A percentile compares a stretch with the other conserved stretches of the same genome.
These are phyloP conservation scores for Eueides isabella DNA, from an alignment of 1,140 invertebrate species.

Conservation along the genomic window DNA sequence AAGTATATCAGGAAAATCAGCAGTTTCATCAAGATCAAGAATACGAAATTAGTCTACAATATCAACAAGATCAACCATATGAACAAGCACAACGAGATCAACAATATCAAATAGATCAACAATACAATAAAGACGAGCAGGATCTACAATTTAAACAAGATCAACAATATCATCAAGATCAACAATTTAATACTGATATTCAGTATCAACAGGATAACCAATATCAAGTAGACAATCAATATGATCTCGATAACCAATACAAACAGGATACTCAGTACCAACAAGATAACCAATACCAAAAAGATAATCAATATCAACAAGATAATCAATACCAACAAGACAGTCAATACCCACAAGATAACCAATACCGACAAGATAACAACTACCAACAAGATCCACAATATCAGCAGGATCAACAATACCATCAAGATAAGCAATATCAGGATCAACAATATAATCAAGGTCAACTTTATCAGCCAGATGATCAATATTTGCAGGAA, in stretches of 20 bases:
- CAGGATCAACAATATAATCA: conserved; percentile 37
- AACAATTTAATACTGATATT: conserved; percentile 45
- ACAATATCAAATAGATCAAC: conserved; percentile 74
- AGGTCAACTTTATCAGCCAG: conserved; percentile 52
- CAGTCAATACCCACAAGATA: conserved; percentile 51
- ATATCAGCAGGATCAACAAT: conserved; percentile 59
- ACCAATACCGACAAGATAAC: conserved; percentile 47
- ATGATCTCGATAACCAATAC: conserved; percentile 72
- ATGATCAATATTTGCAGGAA: conserved; percentile 63
- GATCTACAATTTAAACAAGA: conserved; percentile 44
- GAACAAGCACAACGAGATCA: conserved; percentile 29
- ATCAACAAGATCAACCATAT: conserved; percentile 49
- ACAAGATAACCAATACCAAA: conserved; percentile 44
- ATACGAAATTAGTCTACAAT: conserved; percentile 34
- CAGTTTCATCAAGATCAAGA: conserved; percentile 42
- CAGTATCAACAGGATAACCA: conserved; percentile 33
- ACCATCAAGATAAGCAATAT: conserved; percentile 16
- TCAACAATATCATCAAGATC: conserved; percentile 71
- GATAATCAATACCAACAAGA: conserved; percentile 48
- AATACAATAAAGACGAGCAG: conserved; percentile 51
- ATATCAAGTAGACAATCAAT: conserved; percentile 36
- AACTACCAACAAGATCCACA: conserved; percentile 47
- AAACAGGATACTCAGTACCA: conserved; percentile 42
- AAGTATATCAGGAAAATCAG: conserved; percentile 63
- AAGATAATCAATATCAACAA: conserved; percentile 46